phyloP scores from a whole-genome alignment of 2,113 vertebrate species.

The Chaetura pelagica region DNA sequence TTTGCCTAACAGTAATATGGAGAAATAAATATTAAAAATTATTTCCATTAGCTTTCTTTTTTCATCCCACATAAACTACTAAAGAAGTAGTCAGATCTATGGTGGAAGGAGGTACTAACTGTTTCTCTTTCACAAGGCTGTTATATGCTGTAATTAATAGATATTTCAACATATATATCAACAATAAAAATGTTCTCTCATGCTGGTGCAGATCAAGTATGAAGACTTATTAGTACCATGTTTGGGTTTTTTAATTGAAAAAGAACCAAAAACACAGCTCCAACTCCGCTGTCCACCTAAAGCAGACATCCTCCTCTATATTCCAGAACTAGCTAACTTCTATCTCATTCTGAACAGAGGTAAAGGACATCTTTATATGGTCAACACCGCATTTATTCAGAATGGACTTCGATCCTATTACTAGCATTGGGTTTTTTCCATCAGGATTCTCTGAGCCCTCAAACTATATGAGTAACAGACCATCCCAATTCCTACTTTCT shows the following conservation, averaged over 20 bases:
- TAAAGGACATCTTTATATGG: background rate
- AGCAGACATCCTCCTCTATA: background rate
- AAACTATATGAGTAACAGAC: background rate
- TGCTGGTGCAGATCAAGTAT: background rate
- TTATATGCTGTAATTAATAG: background rate
- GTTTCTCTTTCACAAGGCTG: background rate
- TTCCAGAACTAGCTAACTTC: background rate
- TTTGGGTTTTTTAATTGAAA: background rate
- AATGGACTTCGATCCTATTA: background rate
- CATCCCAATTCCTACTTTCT: background rate
- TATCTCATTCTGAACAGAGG: background rate
- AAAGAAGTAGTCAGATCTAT: background rate
- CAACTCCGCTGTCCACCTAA: background rate
- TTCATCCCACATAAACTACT: background rate
- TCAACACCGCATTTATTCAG: background rate
- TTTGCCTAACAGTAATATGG: background rate
- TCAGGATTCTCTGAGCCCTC: background rate
- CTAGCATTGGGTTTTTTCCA: rapidly evolving
- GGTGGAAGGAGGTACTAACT: background rate
- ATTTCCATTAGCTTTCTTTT: background rate
- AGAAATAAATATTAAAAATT: background rate
- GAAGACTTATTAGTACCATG: background rate
- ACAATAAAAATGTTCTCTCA: background rate
- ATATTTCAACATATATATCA: too few relatives aligned
- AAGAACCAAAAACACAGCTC: background rate